These are phyloP conservation scores for Pterois miles DNA, from an alignment of 2,797 vertebrate genomes.

Conservation along the genomic window DNA sequence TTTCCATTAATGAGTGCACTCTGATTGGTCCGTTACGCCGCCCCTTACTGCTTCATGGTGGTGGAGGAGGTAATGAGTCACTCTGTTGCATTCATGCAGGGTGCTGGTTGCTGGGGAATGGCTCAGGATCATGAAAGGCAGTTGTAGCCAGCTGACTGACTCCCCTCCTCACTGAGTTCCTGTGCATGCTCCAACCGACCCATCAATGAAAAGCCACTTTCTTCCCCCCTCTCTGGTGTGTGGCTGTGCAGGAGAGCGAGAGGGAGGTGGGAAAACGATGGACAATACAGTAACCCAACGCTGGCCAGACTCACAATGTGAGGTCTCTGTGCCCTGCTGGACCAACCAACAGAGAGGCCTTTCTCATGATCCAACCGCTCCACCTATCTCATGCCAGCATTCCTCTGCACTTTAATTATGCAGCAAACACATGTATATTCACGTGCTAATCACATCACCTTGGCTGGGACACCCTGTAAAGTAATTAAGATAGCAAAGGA, in stretches of 20 bases:
- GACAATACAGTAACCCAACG: slow-evolving; percentile 75
- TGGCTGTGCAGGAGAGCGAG: slow-evolving; percentile 61
- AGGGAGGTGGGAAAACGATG: slow-evolving; percentile 66
- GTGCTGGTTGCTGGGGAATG: slow-evolving; percentile 63
- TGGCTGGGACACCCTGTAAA: slow-evolving; percentile 28
- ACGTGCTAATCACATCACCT: slow-evolving; percentile 67
- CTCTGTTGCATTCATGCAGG: slow-evolving; percentile 52
- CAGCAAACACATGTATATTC: slow-evolving; percentile 69
- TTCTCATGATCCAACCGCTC: slow-evolving; percentile 74
- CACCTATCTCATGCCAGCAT: slow-evolving; percentile 73
- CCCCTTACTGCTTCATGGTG: slow-evolving; percentile 3
- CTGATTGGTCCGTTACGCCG: slow-evolving; percentile 14
- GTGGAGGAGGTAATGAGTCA: slow-evolving; percentile 49
- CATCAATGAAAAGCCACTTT: slow-evolving; percentile 84
- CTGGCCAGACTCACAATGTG: slow-evolving; percentile 78
- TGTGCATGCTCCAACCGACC: slow-evolving; percentile 64
- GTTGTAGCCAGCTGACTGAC: slow-evolving; percentile 69
- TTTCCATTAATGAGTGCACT: slow-evolving; percentile 30
- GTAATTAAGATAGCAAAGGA: slow-evolving; percentile 51
- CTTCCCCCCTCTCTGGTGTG: slow-evolving; percentile 72
- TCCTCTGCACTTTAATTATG: slow-evolving; percentile 72
- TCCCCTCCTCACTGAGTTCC: slow-evolving; percentile 67
- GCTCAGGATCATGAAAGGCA: slow-evolving; percentile 62
- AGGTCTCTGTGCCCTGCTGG: slow-evolving; percentile 74
- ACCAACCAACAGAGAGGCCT: slow-evolving; percentile 80